These are phyloP conservation scores for Rhagonycha lutea DNA, from an alignment of 2,888 invertebrate genomes.

Conservation along the genomic window DNA sequence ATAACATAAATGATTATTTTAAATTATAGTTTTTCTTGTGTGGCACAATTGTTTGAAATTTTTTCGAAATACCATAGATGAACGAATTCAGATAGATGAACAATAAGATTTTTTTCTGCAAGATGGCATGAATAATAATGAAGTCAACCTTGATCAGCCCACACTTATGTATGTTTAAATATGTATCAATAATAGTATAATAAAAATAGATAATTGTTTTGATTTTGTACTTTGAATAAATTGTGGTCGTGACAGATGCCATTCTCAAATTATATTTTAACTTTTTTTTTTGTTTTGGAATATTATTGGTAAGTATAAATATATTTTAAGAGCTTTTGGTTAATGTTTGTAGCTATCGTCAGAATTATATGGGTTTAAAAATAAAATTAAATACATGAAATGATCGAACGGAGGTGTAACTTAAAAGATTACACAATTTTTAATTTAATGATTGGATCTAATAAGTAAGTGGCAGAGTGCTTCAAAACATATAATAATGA, in stretches of 20 bases:
- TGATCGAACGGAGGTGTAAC: not conserved
- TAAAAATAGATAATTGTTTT: constrained; percentile 39
- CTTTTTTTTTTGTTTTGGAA: too few relatives aligned
- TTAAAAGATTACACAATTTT: not conserved
- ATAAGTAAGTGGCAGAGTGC: not conserved
- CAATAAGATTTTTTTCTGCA: constrained; percentile 20
- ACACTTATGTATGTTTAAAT: constrained; percentile 44
- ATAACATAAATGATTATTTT: not conserved
- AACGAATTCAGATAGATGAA: constrained; percentile 20
- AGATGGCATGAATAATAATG: constrained; percentile 42
- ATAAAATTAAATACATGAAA: not conserved
- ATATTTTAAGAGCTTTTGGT: too few relatives aligned
- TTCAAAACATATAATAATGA: constrained; percentile 2
- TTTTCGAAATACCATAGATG: constrained; percentile 12
- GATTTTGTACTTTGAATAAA: constrained; percentile 28
- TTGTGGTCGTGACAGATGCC: constrained; percentile 42
- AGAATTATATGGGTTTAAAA: too few relatives aligned
- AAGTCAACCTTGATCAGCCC: constrained; percentile 43
- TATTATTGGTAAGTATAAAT: too few relatives aligned
- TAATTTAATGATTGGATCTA: not conserved
- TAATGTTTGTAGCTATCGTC: too few relatives aligned
- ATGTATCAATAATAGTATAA: constrained; percentile 45
- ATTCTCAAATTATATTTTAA: constrained; percentile 33
- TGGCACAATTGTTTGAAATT: constrained; percentile 3
- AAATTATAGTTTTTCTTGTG: constrained; percentile 1